Evolutionary conservation across 2,797 vertebrate species (phyloP).

Genomic region (Acrossocheilus fasciatus): DNA sequence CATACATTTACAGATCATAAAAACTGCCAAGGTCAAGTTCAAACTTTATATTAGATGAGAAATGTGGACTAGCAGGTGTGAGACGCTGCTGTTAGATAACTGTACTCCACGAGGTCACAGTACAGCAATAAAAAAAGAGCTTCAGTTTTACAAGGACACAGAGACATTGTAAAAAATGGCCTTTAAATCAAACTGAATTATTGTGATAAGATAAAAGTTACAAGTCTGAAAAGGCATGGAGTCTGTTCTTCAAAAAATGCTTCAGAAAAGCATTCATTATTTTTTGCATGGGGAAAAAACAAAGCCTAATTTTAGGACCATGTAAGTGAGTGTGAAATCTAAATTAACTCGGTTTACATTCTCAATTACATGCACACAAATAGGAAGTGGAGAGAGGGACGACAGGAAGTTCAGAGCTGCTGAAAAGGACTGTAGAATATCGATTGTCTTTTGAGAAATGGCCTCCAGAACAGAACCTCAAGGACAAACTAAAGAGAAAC

Average conservation of each 20-base stretch:
- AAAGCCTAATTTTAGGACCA: not conserved
- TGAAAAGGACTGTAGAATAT: not conserved
- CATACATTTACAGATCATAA: not conserved
- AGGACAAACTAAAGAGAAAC: not conserved
- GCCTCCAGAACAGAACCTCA: not conserved
- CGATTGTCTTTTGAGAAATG: not conserved
- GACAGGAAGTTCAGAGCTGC: not conserved
- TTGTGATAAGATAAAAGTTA: not conserved
- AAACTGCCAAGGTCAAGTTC: not conserved
- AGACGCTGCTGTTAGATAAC: not conserved
- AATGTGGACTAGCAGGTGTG: not conserved
- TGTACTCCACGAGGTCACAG: not conserved
- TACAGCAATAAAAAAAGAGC: not conserved
- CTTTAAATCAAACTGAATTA: not conserved
- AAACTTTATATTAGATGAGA: not conserved
- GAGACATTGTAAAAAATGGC: not conserved
- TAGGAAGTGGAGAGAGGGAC: not conserved
- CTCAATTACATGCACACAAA: not conserved
- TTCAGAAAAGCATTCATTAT: not conserved
- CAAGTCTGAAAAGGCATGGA: not conserved
- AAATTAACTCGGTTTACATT: not conserved
- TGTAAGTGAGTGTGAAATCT: not conserved
- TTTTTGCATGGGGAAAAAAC: not conserved
- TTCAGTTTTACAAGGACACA: not conserved
- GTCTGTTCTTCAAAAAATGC: not conserved